Evolutionary conservation across 2,888 invertebrate genomes (phyloP), one percentile per base, ranked within the genome.

Genomic region (Odontocolon sp.): DNA sequence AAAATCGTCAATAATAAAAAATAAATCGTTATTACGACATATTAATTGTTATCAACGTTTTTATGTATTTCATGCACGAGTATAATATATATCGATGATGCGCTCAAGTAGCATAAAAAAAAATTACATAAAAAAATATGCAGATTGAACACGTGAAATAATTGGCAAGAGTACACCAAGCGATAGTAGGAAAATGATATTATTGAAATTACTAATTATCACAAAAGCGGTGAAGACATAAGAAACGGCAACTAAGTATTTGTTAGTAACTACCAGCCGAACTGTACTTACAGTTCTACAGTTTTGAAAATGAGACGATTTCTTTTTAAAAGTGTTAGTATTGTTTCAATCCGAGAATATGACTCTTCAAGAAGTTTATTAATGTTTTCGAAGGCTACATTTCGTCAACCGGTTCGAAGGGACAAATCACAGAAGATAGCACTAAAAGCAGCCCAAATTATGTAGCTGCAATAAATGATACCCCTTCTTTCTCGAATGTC

Each of bases 401-500:
- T 2, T 2, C 11, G 6, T 40, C 11, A 40, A 40, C 40, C 40
- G 40, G 11, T 11, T 11, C 14, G 40, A 40, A 40, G 14, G 40
- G 40, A 40, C 40, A 40, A 40, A 40, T 40, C 40, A 40, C 40
- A 40, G 2, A 33, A 33, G 40, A 40, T 40, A 40, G 2, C 40
- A 40, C 1, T 40, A 40, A 40, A 40, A 40, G 16, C 40, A 40
- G 40, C 40, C 14, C 14, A 40, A 40, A 40, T 40, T 3, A 11
- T 11, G 40, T 40, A 40, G 40, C 1, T 40, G 16, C 0, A 9
- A 36, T 28, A 1, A 31, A 56, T 11, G 14, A 16, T 68, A 38
- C 81, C 83, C 67, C 56, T n/a, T 66, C 45, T 66, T 33, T 77
- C 63, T 16, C 40, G 38, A 4, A 28, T 16, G 0, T 45, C 18